Percentiles rank a stretch among this genome's conserved stretches.
Evolutionary conservation across 2,113 vertebrate genomes (phyloP).

Genomic region (Meleagris gallopavo): DNA sequence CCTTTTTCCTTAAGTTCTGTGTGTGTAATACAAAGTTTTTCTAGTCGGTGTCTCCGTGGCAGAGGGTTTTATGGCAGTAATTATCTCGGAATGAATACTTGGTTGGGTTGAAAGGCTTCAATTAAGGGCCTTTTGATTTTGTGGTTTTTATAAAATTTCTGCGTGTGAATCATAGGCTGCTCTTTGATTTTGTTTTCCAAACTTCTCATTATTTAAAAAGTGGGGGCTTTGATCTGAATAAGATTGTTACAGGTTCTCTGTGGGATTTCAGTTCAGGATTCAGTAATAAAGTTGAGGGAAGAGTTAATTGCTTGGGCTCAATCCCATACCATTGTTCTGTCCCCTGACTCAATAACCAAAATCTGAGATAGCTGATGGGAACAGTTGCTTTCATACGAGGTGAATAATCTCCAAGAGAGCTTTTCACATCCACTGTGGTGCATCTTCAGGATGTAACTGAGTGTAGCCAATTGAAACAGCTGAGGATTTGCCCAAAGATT

Average conservation of each 20-base stretch:
- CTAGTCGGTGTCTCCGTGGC: background rate
- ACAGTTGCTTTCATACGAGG: background rate
- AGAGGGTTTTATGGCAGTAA: background rate
- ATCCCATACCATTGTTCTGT: background rate
- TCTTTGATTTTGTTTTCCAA: background rate
- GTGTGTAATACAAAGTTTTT: background rate
- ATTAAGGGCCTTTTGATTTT: background rate
- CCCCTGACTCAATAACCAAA: background rate
- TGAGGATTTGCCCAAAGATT: background rate
- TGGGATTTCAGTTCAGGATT: slow-evolving; percentile 3
- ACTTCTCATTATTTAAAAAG: background rate
- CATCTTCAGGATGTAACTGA: slow-evolving; percentile 1
- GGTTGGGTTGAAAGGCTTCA: background rate
- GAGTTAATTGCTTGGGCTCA: slow-evolving; percentile 4
- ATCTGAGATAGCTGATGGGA: background rate
- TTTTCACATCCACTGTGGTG: slow-evolving; percentile 34
- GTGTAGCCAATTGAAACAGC: background rate
- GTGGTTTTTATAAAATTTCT: background rate
- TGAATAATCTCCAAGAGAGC: slow-evolving; percentile 44
- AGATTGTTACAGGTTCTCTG: background rate
- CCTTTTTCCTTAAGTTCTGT: background rate
- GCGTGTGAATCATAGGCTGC: background rate
- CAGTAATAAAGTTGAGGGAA: background rate
- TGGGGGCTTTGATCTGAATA: background rate
- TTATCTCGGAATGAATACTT: background rate